phyloP scores from a whole-genome alignment of 2,888 invertebrate genomes.

The Andrena haemorrhoa region DNA sequence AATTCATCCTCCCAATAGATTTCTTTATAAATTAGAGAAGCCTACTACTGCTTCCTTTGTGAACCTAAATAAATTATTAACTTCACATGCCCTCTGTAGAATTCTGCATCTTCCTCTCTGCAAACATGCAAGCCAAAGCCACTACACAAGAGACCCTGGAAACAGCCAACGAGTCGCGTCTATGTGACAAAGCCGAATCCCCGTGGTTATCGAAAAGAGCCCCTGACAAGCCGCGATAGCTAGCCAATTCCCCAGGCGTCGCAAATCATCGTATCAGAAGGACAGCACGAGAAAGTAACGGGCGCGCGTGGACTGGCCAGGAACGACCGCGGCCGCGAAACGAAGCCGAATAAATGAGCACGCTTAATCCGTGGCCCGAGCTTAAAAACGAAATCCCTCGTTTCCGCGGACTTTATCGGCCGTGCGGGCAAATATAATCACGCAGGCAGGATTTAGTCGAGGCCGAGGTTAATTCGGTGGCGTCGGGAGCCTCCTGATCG shows the following conservation, averaged over 20 bases:
- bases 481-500: constrained; percentile 57
- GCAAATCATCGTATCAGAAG: constrained; percentile 6
- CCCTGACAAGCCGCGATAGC: neutral
- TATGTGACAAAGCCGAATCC: no score
- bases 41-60: no score
- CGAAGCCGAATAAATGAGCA: constrained; percentile 58
- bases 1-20: no score
- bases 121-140: no score
- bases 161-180: no score
- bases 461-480: constrained; percentile 67
- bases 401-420: constrained; percentile 65
- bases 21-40: no score
- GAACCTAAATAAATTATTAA: no score
- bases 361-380: constrained; percentile 47
- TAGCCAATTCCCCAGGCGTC: neutral
- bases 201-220: neutral
- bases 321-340: constrained; percentile 9
- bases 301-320: neutral
- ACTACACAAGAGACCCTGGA: no score
- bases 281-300: constrained; percentile 38
- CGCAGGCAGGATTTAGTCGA: constrained; percentile 60
- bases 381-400: constrained; percentile 67
- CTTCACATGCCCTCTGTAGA: no score
- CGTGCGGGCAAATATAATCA: constrained; percentile 53
- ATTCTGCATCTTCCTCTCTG: no score